Percentiles rank a stretch among this genome's conserved stretches.
Evolutionary conservation across 1,140 invertebrate genomes (phyloP).

Genomic region (Probaryconus sp.): DNA sequence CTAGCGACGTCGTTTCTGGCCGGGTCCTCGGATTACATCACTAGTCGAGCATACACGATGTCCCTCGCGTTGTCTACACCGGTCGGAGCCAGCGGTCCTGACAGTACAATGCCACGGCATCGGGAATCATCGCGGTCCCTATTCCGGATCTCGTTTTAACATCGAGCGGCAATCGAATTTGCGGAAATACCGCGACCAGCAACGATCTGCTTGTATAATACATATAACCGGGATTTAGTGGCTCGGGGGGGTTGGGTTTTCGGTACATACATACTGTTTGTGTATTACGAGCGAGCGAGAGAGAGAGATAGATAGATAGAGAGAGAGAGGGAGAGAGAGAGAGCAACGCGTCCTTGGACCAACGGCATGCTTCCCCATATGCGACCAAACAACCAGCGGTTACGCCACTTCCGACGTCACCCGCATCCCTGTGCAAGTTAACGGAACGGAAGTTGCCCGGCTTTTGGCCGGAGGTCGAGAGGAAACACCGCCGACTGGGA

Average conservation of each 20-base stretch:
- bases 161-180: conserved; percentile 42
- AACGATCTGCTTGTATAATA: conserved; percentile 27
- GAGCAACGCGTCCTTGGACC: conserved; percentile 36
- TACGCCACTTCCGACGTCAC: conserved; percentile 20
- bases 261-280: conserved; percentile 43
- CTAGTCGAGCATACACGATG: conserved; percentile 30
- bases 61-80: conserved; percentile 33
- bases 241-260: background rate
- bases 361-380: conserved; percentile 59
- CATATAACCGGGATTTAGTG: conserved; percentile 18
- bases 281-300: conserved; percentile 63
- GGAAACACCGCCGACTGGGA: conserved; percentile 26
- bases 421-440: conserved; percentile 22
- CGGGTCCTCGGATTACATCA: conserved; percentile 36
- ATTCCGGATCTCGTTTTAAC: conserved; percentile 12
- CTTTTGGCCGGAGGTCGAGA: conserved; percentile 4
- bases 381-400: conserved; percentile 52
- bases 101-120: conserved; percentile 1
- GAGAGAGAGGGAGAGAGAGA: too few species aligned
- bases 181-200: conserved; percentile 30
- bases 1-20: background rate
- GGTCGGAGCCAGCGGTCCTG: background rate
- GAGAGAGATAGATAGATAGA: too few species aligned
- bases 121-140: background rate
- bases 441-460: conserved; percentile 23